phyloP scores from a whole-genome alignment of 2,888 invertebrate genomes.

The Tipula lateralis region DNA sequence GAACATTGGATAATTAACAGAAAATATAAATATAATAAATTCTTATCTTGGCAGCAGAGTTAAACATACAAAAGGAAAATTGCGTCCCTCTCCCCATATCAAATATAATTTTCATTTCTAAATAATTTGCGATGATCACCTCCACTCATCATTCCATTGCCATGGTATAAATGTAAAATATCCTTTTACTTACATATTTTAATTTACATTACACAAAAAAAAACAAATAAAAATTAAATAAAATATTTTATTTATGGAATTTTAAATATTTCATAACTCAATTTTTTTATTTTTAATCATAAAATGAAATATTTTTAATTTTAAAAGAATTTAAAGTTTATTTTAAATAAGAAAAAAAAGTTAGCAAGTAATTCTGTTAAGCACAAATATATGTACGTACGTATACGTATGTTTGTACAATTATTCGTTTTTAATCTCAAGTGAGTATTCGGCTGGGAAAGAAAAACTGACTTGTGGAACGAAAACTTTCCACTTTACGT shows the following conservation, averaged over 20 bases:
- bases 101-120: background rate
- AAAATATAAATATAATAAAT: too few species aligned
- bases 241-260: background rate
- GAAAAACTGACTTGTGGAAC: background rate
- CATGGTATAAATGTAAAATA: background rate
- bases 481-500: background rate
- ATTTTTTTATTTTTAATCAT: constrained; percentile 6
- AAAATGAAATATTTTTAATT: background rate
- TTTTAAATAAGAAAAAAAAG: background rate
- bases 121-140: too few species aligned
- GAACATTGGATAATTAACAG: too few species aligned
- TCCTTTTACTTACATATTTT: background rate
- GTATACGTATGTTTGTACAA: background rate
- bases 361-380: background rate
- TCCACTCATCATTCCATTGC: background rate
- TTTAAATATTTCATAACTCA: constrained; percentile 19
- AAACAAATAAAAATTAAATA: background rate
- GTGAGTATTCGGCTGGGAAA: background rate
- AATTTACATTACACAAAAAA: background rate
- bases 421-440: background rate
- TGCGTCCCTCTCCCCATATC: too few species aligned
- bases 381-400: background rate
- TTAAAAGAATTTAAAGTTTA: background rate
- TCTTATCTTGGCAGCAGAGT: too few species aligned
- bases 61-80: too few species aligned